Base-by-base conservation (phyloP, 1,140 invertebrate species). In the Nylanderia fulva region DNA sequence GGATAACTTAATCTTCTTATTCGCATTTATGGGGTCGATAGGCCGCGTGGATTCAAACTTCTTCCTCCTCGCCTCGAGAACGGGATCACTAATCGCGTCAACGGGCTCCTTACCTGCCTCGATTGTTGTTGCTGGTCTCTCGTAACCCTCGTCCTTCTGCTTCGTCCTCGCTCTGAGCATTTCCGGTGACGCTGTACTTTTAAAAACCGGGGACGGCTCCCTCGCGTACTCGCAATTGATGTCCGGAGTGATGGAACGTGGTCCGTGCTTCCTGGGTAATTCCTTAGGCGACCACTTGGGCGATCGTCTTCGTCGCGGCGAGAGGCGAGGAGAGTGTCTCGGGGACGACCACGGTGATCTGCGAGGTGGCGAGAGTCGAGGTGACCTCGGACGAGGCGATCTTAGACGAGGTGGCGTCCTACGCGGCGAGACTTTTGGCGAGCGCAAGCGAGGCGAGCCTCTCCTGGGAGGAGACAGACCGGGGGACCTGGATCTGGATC, bases 1-100 rank as follows among this genome's bases (percentile, higher is more conserved):
- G 58, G 69, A 92, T 61, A 95, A 84, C 69, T 94, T 93, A 33
- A 95, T 95, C 52, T 93, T 95, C 69, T 95, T 95, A 85, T 94
- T 94, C 0, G 89, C 92, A 54, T 88, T 85, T 29, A 92, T 61
- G 6, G 90, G 91, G 85, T 92, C 92, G 29, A 95, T 93, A 54
- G 92, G 92, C 36, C 87, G 86, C 5, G 89, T 90, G 8, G 92
- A 94, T 56, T 95, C 93, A 85, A 95, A 95, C 71, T 95, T 95
- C 33, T 90, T 90, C 68, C 92, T 90, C 5, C 94, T 88, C 0
- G 94, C 94, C 64, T 93, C 94, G 64, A 95, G 79, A 2, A 94
- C 84, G 7, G 93, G 91, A 85, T 95, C 92, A 8, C 85, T 90
- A 7, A 76, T 87, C 4, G 54, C 42, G 15, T 91, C 86, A 4